A percentile compares a stretch with the other conserved stretches of the same genome.
phyloP scores from a whole-genome alignment of 2,113 vertebrate species.

The Muntiacus muntjak region DNA sequence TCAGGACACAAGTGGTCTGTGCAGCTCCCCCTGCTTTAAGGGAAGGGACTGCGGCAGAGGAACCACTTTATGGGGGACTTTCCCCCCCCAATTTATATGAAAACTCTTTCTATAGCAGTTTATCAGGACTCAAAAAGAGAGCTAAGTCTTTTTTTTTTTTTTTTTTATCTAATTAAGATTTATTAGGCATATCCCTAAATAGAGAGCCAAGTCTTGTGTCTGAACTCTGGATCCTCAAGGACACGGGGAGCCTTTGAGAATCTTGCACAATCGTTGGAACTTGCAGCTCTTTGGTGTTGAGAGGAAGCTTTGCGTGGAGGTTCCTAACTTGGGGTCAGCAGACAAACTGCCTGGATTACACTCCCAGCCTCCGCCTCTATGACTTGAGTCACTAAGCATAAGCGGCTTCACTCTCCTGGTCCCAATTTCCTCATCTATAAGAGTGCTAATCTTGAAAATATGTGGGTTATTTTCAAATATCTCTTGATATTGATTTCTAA shows the following conservation, averaged over 20 bases:
- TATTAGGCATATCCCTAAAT: too few relatives aligned
- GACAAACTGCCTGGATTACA: neutral
- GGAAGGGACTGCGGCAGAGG: neutral
- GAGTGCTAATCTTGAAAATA: neutral
- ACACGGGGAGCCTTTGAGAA: neutral
- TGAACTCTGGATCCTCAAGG: neutral
- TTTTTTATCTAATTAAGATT: too few relatives aligned
- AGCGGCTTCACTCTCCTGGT: neutral
- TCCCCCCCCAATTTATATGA: too few relatives aligned
- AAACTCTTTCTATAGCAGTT: neutral
- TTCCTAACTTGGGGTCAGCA: rapidly evolving
- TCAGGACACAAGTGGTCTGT: neutral
- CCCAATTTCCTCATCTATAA: neutral
- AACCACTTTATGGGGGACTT: neutral
- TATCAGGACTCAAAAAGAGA: neutral
- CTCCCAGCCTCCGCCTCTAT: neutral
- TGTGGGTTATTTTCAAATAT: neutral
- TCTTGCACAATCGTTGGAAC: neutral
- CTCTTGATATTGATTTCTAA: neutral
- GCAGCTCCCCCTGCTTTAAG: neutral
- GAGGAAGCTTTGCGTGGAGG: neutral
- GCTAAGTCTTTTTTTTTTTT: neutral
- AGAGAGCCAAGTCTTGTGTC: neutral
- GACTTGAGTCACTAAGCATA: neutral
- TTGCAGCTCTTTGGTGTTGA: neutral